These are phyloP conservation scores for Micromys minutus DNA, from an alignment of 2,113 vertebrate genomes.

Conservation along the genomic window DNA sequence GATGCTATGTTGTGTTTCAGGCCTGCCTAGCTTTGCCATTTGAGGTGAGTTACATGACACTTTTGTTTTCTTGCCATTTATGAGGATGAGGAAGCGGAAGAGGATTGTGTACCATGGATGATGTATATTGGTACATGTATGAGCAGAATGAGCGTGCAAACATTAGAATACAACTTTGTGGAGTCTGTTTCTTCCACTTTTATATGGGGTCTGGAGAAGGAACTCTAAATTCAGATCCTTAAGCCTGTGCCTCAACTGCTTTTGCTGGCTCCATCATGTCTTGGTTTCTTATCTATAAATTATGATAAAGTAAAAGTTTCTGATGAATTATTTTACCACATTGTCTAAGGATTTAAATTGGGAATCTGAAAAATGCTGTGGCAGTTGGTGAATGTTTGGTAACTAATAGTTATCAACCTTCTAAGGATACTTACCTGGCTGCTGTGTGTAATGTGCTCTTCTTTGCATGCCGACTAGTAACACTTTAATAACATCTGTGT, in stretches of 20 bases:
- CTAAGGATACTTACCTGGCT: background rate
- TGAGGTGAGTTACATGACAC: background rate
- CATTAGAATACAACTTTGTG: background rate
- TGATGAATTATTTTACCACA: background rate
- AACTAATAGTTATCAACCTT: background rate
- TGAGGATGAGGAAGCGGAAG: no score
- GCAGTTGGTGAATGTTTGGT: background rate
- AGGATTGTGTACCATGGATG: no score
- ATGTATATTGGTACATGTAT: no score
- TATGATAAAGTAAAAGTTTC: background rate
- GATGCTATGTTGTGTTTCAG: background rate
- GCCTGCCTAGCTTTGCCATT: background rate
- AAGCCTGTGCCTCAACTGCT: background rate
- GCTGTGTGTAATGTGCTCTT: background rate
- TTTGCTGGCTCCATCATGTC: background rate
- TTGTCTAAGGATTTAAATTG: background rate
- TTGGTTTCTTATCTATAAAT: slow-evolving; percentile 10
- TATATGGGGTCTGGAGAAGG: background rate
- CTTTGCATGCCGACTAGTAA: background rate
- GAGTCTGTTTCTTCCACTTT: background rate
- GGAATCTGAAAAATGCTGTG: background rate
- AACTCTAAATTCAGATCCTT: background rate
- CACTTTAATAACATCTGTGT: background rate
- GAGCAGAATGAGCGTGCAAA: background rate
- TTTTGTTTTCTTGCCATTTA: background rate